These are phyloP conservation scores for Rhorus exstirpatorius DNA, from an alignment of 2,888 invertebrate genomes.

Conservation along the genomic window DNA sequence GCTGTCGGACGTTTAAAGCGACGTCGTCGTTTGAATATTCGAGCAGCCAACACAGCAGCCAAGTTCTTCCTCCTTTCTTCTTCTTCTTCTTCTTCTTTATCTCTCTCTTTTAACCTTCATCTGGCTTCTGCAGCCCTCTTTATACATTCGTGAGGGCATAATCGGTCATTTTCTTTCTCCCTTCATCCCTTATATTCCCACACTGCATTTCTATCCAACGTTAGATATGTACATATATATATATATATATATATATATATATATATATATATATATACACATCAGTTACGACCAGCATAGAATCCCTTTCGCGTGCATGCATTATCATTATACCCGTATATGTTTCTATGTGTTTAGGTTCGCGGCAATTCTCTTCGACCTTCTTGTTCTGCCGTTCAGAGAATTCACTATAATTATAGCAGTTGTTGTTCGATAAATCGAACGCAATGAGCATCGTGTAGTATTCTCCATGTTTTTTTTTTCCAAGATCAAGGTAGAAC, in stretches of 20 bases:
- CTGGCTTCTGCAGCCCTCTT: neutral
- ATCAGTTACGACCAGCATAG: neutral
- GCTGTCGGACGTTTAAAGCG: slow-evolving; percentile 72
- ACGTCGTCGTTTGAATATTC: slow-evolving; percentile 73
- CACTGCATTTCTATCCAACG: slow-evolving; percentile 35
- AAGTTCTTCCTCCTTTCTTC: slow-evolving; percentile 12
- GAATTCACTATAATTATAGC: slow-evolving; percentile 44
- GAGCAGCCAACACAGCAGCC: slow-evolving; percentile 58
- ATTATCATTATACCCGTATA: slow-evolving; percentile 50
- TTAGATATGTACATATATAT: no score
- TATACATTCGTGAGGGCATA: slow-evolving; percentile 22
- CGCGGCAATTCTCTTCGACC: slow-evolving; percentile 7
- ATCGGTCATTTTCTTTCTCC: slow-evolving; percentile 53
- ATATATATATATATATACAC: no score
- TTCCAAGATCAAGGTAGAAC: no score
- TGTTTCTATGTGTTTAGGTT: slow-evolving; percentile 21
- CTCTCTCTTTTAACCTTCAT: slow-evolving; percentile 15
- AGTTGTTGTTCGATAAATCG: slow-evolving; percentile 51
- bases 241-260: no score
- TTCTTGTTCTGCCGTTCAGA: slow-evolving; percentile 25
- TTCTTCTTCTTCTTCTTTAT: neutral
- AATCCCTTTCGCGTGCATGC: slow-evolving; percentile 42
- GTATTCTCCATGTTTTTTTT: neutral
- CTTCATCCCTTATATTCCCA: slow-evolving; percentile 48
- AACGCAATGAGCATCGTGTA: slow-evolving; percentile 17